Evolutionary conservation across 2,797 vertebrate genomes (phyloP), one percentile per base, ranked within the genome.

Genomic region (Nothura maculosa): DNA sequence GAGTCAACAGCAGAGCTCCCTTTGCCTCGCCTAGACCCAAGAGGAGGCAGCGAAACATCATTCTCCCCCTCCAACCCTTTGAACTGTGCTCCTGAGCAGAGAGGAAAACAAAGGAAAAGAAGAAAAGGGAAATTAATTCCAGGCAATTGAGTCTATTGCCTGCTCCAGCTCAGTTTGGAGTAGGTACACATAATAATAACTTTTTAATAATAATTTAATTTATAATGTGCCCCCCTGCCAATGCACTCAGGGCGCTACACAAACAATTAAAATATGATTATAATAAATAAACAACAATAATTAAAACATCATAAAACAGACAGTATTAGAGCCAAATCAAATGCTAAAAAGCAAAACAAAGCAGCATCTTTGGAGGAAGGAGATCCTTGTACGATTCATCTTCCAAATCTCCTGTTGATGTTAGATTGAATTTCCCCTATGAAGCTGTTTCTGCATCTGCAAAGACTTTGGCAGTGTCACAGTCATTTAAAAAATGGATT

Each of bases 201-300:
- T 89, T 93, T 94, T 96, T 97, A 95, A 96, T 97, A 97, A 97
- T 97, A 96, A 96, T 96, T 97, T 96, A 96, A 97, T 97, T 97
- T 97, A 95, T 96, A 96, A 95, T 66, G 40, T 0, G 10, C 79
- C 94, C 96, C 87, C 95, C 95, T 86, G 80, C 95, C 90, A 96
- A 96, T 95, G n/a, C 91, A 94, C 96, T 95, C 93, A 92, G 92
- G 80, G 91, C 85, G 30, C 80, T 83, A 81, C 94, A 82, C 80
- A 94, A 96, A 97, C 97, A 96, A 97, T 97, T 97, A 97, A 97
- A 97, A 95, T 96, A 97, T 93, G 87, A 97, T 97, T 93, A 94
- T 77, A 96, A 97, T 97, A 97, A 97, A 97, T 97, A 96, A 97
- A 94, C 93, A 96, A 81, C 96, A 96, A 97, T 97, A 97, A 97